Evolutionary conservation across 1,140 invertebrate species (phyloP).

Genomic region (Ruditapes philippinarum): DNA sequence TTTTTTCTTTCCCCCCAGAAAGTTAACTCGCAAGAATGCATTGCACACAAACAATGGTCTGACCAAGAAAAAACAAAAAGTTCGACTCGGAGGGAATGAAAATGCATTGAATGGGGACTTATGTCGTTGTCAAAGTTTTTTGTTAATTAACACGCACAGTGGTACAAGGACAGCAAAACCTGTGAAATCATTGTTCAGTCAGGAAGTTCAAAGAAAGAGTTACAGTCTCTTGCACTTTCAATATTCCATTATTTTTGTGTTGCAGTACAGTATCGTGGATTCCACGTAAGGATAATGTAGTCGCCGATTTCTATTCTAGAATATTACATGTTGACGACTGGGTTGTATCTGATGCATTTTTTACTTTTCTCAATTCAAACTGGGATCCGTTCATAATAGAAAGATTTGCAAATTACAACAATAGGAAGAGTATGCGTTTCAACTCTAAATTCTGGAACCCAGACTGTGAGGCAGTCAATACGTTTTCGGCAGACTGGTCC

Average conservation of each 20-base stretch:
- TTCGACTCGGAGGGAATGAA: slow-evolving; percentile 21
- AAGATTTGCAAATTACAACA: too few relatives aligned
- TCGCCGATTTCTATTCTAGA: too few relatives aligned
- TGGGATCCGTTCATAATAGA: too few relatives aligned
- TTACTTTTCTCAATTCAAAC: too few relatives aligned
- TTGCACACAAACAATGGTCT: not conserved
- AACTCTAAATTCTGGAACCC: too few relatives aligned
- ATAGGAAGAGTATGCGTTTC: too few relatives aligned
- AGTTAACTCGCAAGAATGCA: not conserved
- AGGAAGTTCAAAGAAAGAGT: not conserved
- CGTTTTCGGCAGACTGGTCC: too few relatives aligned
- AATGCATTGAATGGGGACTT: not conserved
- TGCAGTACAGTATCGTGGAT: not conserved
- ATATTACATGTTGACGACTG: too few relatives aligned
- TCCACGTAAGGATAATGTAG: too few relatives aligned
- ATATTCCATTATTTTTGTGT: not conserved
- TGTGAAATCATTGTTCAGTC: not conserved
- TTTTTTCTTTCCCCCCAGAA: not conserved
- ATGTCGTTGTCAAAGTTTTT: not conserved
- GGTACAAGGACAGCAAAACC: slow-evolving; percentile 27
- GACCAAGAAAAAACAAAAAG: not conserved
- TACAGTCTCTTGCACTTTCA: not conserved
- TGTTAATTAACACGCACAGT: not conserved
- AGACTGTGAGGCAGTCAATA: too few relatives aligned
- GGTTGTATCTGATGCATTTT: too few relatives aligned